Evolutionary conservation across 2,888 invertebrate genomes (phyloP).

Genomic region (Protodeltote pygarga): DNA sequence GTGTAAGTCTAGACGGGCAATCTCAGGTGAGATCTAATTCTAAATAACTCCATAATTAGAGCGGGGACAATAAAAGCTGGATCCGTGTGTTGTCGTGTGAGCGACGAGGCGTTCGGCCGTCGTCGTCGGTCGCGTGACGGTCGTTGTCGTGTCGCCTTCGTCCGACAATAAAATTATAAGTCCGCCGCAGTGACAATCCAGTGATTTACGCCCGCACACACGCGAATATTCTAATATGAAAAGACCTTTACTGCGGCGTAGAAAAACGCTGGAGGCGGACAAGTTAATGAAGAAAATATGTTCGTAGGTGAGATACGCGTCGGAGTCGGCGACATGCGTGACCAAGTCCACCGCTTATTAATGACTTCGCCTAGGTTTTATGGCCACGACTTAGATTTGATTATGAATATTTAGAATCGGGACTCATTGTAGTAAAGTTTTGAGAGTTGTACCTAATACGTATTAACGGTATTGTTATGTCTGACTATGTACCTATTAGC

Average conservation of each 20-base stretch:
- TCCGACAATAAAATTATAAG: constrained; percentile 87
- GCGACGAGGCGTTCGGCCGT: constrained; percentile 48
- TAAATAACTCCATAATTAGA: constrained; percentile 79
- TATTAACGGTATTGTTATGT: not conserved
- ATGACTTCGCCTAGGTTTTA: constrained; percentile 51
- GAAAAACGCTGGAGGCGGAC: constrained; percentile 78
- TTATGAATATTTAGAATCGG: constrained; percentile 46
- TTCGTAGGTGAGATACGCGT: constrained; percentile 69
- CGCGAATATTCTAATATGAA: constrained; percentile 84
- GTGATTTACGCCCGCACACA: constrained; percentile 85
- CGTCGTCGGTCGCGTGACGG: constrained; percentile 73
- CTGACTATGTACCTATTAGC: no score
- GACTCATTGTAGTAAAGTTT: constrained; percentile 17
- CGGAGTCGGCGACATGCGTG: constrained; percentile 69
- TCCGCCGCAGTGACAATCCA: constrained; percentile 86
- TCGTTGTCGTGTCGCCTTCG: constrained; percentile 78
- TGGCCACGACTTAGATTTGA: constrained; percentile 41
- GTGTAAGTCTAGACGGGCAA: constrained; percentile 74
- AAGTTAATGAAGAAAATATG: constrained; percentile 83
- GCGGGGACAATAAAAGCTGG: constrained; percentile 78
- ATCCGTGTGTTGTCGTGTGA: constrained; percentile 74
- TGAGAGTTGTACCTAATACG: not conserved
- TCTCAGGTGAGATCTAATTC: constrained; percentile 79
- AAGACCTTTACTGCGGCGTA: constrained; percentile 73
- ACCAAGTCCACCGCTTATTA: constrained; percentile 58